Evolutionary conservation across 1,140 invertebrate species (phyloP).

Genomic region (Chironomus tepperi): DNA sequence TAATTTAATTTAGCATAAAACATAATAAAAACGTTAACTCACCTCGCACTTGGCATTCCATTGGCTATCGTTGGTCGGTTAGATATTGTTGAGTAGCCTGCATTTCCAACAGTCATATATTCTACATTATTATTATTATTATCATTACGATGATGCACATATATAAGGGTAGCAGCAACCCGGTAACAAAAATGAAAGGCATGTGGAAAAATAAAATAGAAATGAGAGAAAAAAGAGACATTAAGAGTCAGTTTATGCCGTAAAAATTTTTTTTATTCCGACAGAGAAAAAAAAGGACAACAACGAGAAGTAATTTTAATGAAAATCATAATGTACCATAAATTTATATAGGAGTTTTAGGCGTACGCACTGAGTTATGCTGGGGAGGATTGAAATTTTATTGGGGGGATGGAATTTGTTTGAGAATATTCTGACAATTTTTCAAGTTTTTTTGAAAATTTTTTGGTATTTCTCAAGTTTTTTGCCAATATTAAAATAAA

Average conservation of each 20-base stretch:
- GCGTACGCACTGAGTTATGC: too few species aligned
- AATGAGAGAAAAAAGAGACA: slow-evolving; percentile 18
- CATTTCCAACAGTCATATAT: slow-evolving; percentile 12
- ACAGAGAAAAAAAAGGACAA: slow-evolving; percentile 6
- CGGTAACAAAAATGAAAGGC: not conserved
- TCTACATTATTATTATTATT: not conserved
- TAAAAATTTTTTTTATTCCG: not conserved
- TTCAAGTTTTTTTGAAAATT: not conserved
- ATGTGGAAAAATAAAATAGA: not conserved
- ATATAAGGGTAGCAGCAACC: not conserved
- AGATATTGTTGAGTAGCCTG: not conserved
- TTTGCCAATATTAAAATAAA: too few species aligned
- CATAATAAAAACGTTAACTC: not conserved
- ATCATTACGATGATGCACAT: not conserved
- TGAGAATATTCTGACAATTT: too few species aligned
- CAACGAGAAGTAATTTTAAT: slow-evolving; percentile 11
- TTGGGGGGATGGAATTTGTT: too few species aligned
- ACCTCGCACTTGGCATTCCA: slow-evolving; percentile 1
- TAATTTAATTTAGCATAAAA: too few species aligned
- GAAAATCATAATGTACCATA: slow-evolving; percentile 20
- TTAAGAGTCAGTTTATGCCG: slow-evolving; percentile 12
- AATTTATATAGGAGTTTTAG: not conserved
- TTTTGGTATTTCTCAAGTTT: too few species aligned
- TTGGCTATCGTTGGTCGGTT: slow-evolving; percentile 3
- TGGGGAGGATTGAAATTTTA: too few species aligned